Percentiles rank a stretch among this genome's conserved stretches.
These are phyloP conservation scores for Meliscaeva auricollis DNA, from an alignment of 2,888 invertebrate genomes.

Conservation along the genomic window DNA sequence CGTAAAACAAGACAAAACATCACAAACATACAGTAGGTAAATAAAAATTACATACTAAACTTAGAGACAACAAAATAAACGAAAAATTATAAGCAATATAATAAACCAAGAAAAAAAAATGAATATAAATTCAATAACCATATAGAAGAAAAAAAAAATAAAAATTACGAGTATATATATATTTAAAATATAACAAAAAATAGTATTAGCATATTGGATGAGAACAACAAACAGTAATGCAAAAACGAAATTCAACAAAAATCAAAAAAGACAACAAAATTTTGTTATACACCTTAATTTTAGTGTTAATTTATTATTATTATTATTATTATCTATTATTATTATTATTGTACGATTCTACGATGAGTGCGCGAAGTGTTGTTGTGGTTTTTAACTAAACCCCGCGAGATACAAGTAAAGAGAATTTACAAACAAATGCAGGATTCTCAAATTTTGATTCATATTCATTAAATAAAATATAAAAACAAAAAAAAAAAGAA, in stretches of 20 bases:
- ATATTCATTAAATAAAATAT: slow-evolving; percentile 49
- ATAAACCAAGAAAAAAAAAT: slow-evolving; percentile 67
- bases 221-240: slow-evolving; percentile 37
- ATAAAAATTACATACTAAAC: slow-evolving; percentile 74
- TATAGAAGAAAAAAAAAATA: slow-evolving; percentile 49
- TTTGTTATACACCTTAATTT: slow-evolving; percentile 74
- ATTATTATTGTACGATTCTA: slow-evolving; percentile 34
- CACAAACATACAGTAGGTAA: slow-evolving; percentile 75
- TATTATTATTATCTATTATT: slow-evolving; percentile 14
- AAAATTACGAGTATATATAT: background rate
- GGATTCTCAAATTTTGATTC: slow-evolving; percentile 57
- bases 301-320: slow-evolving; percentile 71
- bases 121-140: slow-evolving; percentile 66
- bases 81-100: slow-evolving; percentile 75
- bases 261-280: slow-evolving; percentile 75
- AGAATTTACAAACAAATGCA: slow-evolving; percentile 33
- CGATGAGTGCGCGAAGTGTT: slow-evolving; percentile 55
- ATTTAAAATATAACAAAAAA: slow-evolving; percentile 43
- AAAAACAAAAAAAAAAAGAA: slow-evolving; percentile 37
- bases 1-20: slow-evolving; percentile 75
- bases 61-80: slow-evolving; percentile 74
- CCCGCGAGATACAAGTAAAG: slow-evolving; percentile 12
- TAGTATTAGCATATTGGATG: slow-evolving; percentile 71
- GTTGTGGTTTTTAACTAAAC: slow-evolving; percentile 53
- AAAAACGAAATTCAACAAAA: slow-evolving; percentile 70